These are phyloP conservation scores for Lycia hirtaria DNA, from an alignment of 2,888 invertebrate species.

Conservation along the genomic window DNA sequence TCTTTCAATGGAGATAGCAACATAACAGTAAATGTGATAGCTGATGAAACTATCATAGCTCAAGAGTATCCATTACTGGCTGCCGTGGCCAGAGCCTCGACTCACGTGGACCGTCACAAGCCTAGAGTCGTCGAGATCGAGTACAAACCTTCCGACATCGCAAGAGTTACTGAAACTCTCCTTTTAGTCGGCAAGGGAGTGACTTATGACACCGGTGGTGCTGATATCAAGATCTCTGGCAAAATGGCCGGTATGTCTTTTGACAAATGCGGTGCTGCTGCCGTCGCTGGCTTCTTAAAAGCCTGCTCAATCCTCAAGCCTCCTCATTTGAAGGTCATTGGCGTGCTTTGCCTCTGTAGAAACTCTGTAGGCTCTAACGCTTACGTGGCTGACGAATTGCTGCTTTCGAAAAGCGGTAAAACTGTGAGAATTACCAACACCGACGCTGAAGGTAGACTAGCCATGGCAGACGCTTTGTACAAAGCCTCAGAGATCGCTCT, in stretches of 20 bases:
- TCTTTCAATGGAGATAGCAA: slow-evolving; percentile 86
- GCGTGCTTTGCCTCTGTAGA: slow-evolving; percentile 91
- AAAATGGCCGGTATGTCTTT: slow-evolving; percentile 94
- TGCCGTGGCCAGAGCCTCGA: slow-evolving; percentile 91
- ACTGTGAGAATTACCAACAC: slow-evolving; percentile 94
- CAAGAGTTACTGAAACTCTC: slow-evolving; percentile 87
- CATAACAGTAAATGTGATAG: slow-evolving; percentile 87
- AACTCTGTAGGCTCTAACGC: slow-evolving; percentile 94
- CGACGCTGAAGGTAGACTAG: slow-evolving; percentile 96
- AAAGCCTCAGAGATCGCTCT: slow-evolving; percentile 80
- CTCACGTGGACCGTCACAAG: slow-evolving; percentile 86
- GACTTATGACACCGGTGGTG: slow-evolving; percentile 92
- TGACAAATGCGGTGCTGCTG: slow-evolving; percentile 96
- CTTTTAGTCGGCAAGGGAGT: slow-evolving; percentile 96
- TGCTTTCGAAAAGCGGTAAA: slow-evolving; percentile 91
- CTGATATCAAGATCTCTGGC: slow-evolving; percentile 88
- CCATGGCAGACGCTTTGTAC: slow-evolving; percentile 93
- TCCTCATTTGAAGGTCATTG: slow-evolving; percentile 90
- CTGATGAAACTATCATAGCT: slow-evolving; percentile 84
- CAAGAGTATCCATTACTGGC: slow-evolving; percentile 92
- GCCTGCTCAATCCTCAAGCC: slow-evolving; percentile 89
- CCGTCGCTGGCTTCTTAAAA: slow-evolving; percentile 95
- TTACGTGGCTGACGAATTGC: slow-evolving; percentile 94
- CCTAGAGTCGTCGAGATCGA: slow-evolving; percentile 87
- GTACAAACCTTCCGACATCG: slow-evolving; percentile 85